A percentile compares a stretch with the other conserved stretches of the same genome.
Conservation (phyloP, 2,888 invertebrate genomes). For the Megaustenia siamemsis region DNA sequence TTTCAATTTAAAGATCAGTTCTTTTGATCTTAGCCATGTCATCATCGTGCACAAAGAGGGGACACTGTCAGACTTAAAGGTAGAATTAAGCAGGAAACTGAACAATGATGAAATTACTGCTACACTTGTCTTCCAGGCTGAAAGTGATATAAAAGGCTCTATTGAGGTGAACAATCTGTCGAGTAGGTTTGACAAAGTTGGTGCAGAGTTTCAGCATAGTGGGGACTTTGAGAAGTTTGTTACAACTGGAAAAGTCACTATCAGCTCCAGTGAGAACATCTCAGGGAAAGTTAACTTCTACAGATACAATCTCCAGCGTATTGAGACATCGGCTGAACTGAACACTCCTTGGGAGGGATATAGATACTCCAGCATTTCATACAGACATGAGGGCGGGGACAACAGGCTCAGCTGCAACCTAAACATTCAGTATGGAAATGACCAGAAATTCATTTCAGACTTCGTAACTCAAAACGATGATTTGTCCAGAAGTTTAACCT, state of each 20-base stretch:
- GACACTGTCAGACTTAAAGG: conserved; percentile 28
- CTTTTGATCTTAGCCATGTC: conserved; percentile 9
- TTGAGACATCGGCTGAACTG: conserved; percentile 53
- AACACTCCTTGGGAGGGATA: conserved; percentile 52
- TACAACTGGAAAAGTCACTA: conserved; percentile 52
- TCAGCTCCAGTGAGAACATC: conserved; percentile 43
- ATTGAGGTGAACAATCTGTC: conserved; percentile 15
- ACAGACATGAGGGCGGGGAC: conserved; percentile 52
- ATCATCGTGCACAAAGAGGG: conserved; percentile 51
- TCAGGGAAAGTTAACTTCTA: conserved; percentile 52
- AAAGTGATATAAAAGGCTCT: neutral
- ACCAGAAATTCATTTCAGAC: conserved; percentile 36
- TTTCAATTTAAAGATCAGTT: neutral
- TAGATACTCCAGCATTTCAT: conserved; percentile 48
- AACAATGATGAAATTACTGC: conserved; percentile 1
- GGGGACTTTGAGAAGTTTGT: conserved; percentile 53
- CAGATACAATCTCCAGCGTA: conserved; percentile 45
- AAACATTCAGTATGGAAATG: conserved; percentile 43
- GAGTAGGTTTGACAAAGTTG: conserved; percentile 7
- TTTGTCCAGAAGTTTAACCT: conserved; percentile 41
- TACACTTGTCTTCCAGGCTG: neutral
- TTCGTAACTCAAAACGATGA: neutral
- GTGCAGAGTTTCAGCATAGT: conserved; percentile 53
- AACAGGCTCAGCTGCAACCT: conserved; percentile 51
- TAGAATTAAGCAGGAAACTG: conserved; percentile 9